A percentile compares a stretch with the other conserved stretches of the same genome.
These are phyloP conservation scores for Philopotamus ludificatus DNA, from an alignment of 1,140 invertebrate species.

Conservation along the genomic window DNA sequence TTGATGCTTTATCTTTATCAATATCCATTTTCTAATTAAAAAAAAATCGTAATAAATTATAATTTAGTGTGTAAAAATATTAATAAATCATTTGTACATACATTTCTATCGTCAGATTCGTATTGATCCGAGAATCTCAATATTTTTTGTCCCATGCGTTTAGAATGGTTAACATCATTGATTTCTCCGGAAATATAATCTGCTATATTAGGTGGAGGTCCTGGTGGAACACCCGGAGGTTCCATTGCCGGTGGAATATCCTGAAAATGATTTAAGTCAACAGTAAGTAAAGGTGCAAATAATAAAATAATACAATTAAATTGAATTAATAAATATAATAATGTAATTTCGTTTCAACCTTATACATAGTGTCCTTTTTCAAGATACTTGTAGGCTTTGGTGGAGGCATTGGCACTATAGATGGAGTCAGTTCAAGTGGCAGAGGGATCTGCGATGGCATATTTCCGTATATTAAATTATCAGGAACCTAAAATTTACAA, in stretches of 20 bases:
- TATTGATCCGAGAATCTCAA: conserved; percentile 68
- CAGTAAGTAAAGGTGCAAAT: background rate
- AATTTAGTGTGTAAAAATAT: too few species aligned
- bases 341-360: conserved; percentile 42
- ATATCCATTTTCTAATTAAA: conserved; percentile 14
- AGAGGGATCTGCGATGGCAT: conserved; percentile 75
- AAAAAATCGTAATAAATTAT: conserved; percentile 7
- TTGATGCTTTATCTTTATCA: conserved; percentile 22
- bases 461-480: conserved; percentile 56
- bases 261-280: too few species aligned
- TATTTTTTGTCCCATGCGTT: conserved; percentile 56
- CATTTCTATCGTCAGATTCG: conserved; percentile 37
- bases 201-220: conserved; percentile 72
- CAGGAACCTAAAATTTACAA: conserved; percentile 46
- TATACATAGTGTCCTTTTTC: conserved; percentile 70
- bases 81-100: conserved; percentile 9
- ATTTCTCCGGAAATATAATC: conserved; percentile 65
- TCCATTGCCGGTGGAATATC: conserved; percentile 55
- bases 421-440: conserved; percentile 63
- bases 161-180: conserved; percentile 57
- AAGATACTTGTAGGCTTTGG: conserved; percentile 62
- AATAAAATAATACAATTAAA: background rate
- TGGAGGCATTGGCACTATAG: conserved; percentile 54
- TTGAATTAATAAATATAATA: background rate
- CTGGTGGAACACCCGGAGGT: conserved; percentile 86